Percentiles rank a stretch among this genome's conserved stretches.
Evolutionary conservation across 1,140 invertebrate species (phyloP).

Genomic region (Marisa cornuarietis): DNA sequence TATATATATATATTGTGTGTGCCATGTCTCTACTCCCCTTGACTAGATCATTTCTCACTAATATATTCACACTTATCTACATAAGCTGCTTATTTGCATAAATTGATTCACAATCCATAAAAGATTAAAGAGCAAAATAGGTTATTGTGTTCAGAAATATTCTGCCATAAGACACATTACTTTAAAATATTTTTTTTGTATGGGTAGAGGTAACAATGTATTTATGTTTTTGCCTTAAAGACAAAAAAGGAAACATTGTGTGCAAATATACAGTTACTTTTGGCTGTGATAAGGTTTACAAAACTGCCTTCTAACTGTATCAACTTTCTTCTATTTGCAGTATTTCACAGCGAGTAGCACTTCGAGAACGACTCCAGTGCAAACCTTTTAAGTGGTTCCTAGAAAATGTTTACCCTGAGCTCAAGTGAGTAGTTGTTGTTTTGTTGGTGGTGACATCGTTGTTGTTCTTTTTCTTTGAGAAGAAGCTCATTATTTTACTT

Average conservation of each 20-base stretch:
- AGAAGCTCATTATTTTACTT: neutral
- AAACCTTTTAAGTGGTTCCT: conserved; percentile 98
- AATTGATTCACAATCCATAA: too few species aligned
- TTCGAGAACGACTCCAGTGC: conserved; percentile 80
- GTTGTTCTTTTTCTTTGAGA: conserved; percentile 2
- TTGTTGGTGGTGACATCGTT: neutral
- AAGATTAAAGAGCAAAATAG: too few species aligned
- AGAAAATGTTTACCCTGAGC: conserved; percentile 86
- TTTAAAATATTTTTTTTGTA: neutral
- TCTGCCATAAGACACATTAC: too few species aligned
- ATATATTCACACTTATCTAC: too few species aligned
- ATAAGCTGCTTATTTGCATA: too few species aligned
- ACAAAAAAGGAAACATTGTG: neutral
- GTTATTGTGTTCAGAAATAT: too few species aligned
- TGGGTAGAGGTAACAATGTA: neutral
- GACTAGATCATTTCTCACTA: too few species aligned
- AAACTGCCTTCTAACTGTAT: neutral
- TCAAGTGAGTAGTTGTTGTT: conserved; percentile 58
- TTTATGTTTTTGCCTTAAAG: neutral
- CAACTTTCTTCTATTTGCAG: conserved; percentile 46
- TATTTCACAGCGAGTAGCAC: conserved; percentile 62
- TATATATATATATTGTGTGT: too few species aligned
- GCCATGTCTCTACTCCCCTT: too few species aligned
- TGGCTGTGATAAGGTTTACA: neutral
- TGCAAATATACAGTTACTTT: neutral